These are phyloP conservation scores for Calycopis cecrops DNA, from an alignment of 1,140 invertebrate species.

Conservation along the genomic window DNA sequence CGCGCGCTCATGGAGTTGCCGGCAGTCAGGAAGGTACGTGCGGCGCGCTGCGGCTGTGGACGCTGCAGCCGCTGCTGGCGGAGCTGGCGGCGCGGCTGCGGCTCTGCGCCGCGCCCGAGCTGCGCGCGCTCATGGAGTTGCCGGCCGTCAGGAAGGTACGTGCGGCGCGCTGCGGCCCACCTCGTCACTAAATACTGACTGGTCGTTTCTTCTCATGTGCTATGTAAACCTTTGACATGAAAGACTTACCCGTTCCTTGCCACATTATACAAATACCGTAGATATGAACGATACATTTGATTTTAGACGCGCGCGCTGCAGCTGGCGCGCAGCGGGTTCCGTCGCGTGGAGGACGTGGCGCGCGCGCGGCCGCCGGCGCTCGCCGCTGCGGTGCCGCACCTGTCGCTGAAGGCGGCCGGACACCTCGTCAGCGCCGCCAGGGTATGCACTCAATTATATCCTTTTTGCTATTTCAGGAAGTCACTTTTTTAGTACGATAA, in stretches of 20 bases:
- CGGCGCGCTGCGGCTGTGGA: conserved; percentile 19
- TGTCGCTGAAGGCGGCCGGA: conserved; percentile 80
- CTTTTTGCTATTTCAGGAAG: not conserved
- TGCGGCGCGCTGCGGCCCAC: too few species aligned
- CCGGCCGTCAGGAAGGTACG: conserved; percentile 50
- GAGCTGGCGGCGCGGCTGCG: conserved; percentile 41
- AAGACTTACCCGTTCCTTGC: too few species aligned
- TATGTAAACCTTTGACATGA: too few species aligned
- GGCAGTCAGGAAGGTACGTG: conserved; percentile 44
- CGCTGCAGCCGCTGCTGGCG: conserved; percentile 32
- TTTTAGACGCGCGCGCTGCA: conserved; percentile 86
- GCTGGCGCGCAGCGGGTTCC: conserved; percentile 88
- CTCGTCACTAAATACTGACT: too few species aligned
- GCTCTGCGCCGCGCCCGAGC: conserved; percentile 43
- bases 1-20: conserved; percentile 48
- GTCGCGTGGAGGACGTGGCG: conserved; percentile 84
- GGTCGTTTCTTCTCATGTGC: too few species aligned
- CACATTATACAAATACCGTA: too few species aligned
- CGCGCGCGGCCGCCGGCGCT: conserved; percentile 80
- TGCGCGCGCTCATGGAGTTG: conserved; percentile 46
- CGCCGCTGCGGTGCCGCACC: conserved; percentile 80
- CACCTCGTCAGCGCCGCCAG: conserved; percentile 91
- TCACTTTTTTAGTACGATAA: too few species aligned
- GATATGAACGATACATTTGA: too few species aligned
- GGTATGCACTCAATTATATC: conserved; percentile 67